Evolutionary conservation across 1,140 invertebrate genomes (phyloP).

Genomic region (Trypoxylus dichotomus): DNA sequence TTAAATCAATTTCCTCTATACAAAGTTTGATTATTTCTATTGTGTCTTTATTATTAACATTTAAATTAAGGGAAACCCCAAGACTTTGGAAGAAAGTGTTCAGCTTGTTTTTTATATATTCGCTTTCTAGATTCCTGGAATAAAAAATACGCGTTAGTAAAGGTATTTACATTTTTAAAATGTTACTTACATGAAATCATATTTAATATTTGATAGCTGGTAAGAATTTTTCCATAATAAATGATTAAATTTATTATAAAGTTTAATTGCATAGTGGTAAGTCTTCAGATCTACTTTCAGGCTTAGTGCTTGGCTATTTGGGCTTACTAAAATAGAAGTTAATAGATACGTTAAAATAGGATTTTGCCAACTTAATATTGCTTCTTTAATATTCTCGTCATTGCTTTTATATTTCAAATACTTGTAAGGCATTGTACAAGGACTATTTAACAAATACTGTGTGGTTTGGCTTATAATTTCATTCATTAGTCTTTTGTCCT

Average conservation of each 20-base stretch:
- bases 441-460: conserved; percentile 33
- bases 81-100: not conserved
- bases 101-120: not conserved
- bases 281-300: conserved; percentile 38
- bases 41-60: not conserved
- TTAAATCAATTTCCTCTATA: not conserved
- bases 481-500: conserved; percentile 32
- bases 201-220: conserved; percentile 40
- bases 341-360: conserved; percentile 37
- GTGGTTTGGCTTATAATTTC: conserved; percentile 35
- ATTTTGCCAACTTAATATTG: not conserved
- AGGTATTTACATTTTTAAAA: not conserved
- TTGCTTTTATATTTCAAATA: conserved; percentile 13
- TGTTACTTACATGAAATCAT: conserved; percentile 41
- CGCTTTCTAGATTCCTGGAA: conserved; percentile 1
- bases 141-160: not conserved
- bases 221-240: conserved; percentile 47
- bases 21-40: not conserved
- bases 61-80: not conserved
- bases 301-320: not conserved
- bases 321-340: conserved; percentile 36
- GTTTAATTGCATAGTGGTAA: conserved; percentile 40
- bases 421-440: conserved; percentile 26
- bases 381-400: not conserved
- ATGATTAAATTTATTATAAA: conserved; percentile 40